These are phyloP conservation scores for Vanessa atalanta DNA, from an alignment of 1,140 invertebrate genomes.

Conservation along the genomic window DNA sequence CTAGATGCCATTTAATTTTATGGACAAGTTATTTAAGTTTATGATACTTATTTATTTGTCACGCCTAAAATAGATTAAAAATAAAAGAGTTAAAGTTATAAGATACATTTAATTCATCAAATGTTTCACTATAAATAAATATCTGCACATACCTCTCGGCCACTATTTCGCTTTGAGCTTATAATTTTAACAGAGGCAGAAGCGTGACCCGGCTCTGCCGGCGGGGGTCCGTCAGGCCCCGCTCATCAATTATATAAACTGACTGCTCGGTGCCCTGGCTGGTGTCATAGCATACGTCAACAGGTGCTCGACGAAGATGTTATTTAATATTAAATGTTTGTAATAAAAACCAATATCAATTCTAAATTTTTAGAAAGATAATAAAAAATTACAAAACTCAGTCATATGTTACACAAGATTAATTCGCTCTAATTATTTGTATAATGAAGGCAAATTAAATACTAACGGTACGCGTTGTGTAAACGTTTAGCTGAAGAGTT, in stretches of 20 bases:
- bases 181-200: conserved; percentile 26
- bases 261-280: conserved; percentile 42
- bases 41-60: too few species aligned
- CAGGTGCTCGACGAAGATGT: conserved; percentile 60
- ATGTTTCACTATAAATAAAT: too few species aligned
- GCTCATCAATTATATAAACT: conserved; percentile 64
- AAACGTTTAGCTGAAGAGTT: neutral
- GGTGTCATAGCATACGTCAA: conserved; percentile 59
- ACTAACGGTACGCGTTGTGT: too few species aligned
- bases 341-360: conserved; percentile 27
- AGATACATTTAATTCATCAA: too few species aligned
- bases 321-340: conserved; percentile 54
- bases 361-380: neutral
- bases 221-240: conserved; percentile 56
- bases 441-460: too few species aligned
- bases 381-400: neutral
- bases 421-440: too few species aligned
- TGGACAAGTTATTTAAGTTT: too few species aligned
- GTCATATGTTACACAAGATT: too few species aligned
- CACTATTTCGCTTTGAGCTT: conserved; percentile 27
- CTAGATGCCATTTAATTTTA: too few species aligned
- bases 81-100: too few species aligned
- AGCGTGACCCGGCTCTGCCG: conserved; percentile 54
- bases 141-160: too few species aligned
- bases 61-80: too few species aligned